Percentiles rank a stretch among this genome's conserved stretches.
Conservation (phyloP, 23 tunicate species). For the Clavelina lepadiformis region DNA sequence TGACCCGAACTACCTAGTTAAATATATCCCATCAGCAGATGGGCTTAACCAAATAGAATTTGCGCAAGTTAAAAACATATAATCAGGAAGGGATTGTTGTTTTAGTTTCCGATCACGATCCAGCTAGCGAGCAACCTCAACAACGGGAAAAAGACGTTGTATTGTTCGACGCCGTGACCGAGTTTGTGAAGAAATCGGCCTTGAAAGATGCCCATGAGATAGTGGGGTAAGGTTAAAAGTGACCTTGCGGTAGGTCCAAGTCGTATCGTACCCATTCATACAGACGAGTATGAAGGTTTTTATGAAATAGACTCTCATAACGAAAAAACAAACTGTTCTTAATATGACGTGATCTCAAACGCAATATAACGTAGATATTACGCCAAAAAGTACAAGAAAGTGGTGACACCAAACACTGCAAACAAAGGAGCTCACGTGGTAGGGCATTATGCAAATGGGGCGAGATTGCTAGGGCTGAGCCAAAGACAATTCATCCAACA, state of each 20-base stretch:
- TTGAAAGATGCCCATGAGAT: constrained; percentile 72
- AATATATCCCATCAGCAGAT: not conserved
- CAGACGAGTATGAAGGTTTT: no score
- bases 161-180: constrained; percentile 66
- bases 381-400: constrained; percentile 63
- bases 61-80: not conserved
- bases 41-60: no score
- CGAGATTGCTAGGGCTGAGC: constrained; percentile 58
- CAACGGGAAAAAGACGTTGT: constrained; percentile 37
- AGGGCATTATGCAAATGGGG: constrained; percentile 71
- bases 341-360: no score
- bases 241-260: no score
- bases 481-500: constrained; percentile 55
- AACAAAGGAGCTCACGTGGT: constrained; percentile 73
- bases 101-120: constrained; percentile 37
- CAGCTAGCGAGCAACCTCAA: constrained; percentile 1
- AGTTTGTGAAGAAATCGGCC: constrained; percentile 77
- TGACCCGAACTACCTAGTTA: not conserved
- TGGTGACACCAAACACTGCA: constrained; percentile 35
- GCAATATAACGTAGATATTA: no score
- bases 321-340: no score
- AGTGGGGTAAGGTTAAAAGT: constrained; percentile 65
- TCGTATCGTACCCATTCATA: no score
- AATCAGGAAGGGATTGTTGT: no score
- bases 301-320: no score